Evolutionary conservation across 1,140 invertebrate species (phyloP).

Genomic region (Scylla paramamosain): DNA sequence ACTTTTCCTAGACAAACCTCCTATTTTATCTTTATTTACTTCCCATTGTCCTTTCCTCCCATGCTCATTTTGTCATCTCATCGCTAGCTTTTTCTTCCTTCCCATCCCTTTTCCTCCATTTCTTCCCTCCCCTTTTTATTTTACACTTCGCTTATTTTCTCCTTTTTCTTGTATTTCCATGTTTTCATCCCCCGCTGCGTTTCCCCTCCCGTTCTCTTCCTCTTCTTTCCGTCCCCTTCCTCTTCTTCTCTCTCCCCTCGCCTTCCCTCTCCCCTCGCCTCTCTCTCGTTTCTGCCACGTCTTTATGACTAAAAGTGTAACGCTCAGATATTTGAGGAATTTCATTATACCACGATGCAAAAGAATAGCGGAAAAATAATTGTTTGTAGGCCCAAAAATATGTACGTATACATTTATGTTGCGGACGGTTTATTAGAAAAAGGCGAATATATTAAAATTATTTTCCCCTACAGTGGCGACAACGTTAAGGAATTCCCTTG

Average conservation of each 20-base stretch:
- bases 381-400: slow-evolving; percentile 16
- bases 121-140: neutral
- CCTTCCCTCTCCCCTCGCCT: neutral
- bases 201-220: neutral
- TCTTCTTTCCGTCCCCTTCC: neutral
- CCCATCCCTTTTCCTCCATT: neutral
- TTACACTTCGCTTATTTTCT: neutral
- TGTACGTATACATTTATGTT: neutral
- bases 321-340: slow-evolving; percentile 22
- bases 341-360: neutral
- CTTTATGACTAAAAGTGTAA: slow-evolving; percentile 14
- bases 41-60: neutral
- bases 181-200: neutral
- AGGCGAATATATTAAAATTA: neutral
- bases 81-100: neutral
- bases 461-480: neutral
- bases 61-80: neutral
- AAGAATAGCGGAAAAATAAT: slow-evolving; percentile 21
- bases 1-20: neutral
- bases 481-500: neutral
- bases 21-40: neutral
- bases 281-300: neutral
- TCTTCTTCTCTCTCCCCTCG: neutral
- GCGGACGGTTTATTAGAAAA: neutral
- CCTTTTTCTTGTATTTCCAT: neutral